Base-by-base conservation (phyloP, 2,888 invertebrate species). In the Catocala nupta region DNA sequence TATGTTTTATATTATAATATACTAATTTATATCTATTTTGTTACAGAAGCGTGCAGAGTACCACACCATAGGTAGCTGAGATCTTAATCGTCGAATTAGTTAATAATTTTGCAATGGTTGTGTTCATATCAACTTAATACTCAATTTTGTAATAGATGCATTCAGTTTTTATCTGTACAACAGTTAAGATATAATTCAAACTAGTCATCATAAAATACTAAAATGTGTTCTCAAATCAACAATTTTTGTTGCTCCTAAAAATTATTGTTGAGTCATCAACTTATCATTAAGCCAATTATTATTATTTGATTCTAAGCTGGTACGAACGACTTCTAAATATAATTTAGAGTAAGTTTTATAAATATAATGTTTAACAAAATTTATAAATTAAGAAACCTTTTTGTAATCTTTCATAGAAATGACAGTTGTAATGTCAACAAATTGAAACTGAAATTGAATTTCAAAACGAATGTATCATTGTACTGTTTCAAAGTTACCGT, bases 11-110 rank as follows among this genome's bases (percentile, higher is more conserved):
- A 25, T 25, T 25, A 3, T 25, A 39, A 3, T 25, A 39, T 39
- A 39, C 36, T 25, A 12, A n/a, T 11, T 62, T 54, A 52, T 16
- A 4, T 42, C 59, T 44, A 68, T 68, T 80, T 60, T 70, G 47
- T 89, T 87, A 39, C 90, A 93, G 93, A 91, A 83, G 82, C 82
- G 0, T 93, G 93, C 84, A 83, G 92, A 82, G 74, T 89, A 11
- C 92, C 91, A 7, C 92, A 93, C 65, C 93, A 93, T 68, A 93
- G 93, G 86, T 93, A 93, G 90, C 91, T 82, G 82, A 72, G 59
- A 57, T 54, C 54, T 45, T 36, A 9, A 58, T 55, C 10, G 5
- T 47, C 56, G 42, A 58, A 39, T 45, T 59, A 80, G 60, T 65
- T 43, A 71, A 74, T 71, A 71, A 68, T 66, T 68, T 77, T 77